These are phyloP conservation scores for Pteropus alecto DNA, from an alignment of 2,113 vertebrate species.

Conservation along the genomic window DNA sequence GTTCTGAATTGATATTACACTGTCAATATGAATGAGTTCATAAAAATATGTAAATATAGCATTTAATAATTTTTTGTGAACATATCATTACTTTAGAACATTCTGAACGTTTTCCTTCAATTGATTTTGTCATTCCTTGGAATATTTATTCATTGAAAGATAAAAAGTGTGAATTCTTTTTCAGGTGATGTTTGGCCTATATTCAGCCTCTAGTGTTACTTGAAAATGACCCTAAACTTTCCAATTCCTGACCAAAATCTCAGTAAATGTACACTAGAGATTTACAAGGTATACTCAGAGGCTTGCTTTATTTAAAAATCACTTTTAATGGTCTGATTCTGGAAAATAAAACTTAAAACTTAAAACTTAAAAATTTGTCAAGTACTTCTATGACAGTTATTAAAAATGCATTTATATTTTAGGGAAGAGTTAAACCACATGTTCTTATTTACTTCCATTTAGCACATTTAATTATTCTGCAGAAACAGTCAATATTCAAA, in stretches of 20 bases:
- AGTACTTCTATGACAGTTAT: slow-evolving; percentile 45
- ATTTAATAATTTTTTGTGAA: slow-evolving; percentile 27
- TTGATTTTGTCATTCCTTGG: slow-evolving; percentile 40
- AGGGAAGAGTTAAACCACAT: slow-evolving; percentile 52
- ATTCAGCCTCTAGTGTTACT: neutral
- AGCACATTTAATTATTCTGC: slow-evolving; percentile 54
- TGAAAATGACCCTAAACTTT: slow-evolving; percentile 25
- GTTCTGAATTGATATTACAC: neutral
- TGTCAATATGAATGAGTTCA: slow-evolving; percentile 12
- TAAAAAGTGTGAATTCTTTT: slow-evolving; percentile 28
- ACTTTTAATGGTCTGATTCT: slow-evolving; percentile 55
- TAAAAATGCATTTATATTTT: slow-evolving; percentile 65
- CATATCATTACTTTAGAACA: neutral
- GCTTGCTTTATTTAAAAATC: slow-evolving; percentile 23
- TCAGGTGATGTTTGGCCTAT: neutral
- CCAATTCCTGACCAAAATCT: slow-evolving; percentile 38
- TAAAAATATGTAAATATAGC: slow-evolving; percentile 11
- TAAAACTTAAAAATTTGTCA: slow-evolving; percentile 2
- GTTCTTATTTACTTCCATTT: slow-evolving; percentile 50
- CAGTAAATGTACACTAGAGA: neutral
- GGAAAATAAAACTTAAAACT: slow-evolving; percentile 58
- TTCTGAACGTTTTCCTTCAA: neutral
- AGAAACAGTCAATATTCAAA: slow-evolving; percentile 45
- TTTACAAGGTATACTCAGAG: slow-evolving; percentile 22
- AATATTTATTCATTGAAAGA: slow-evolving; percentile 36